These are phyloP conservation scores for Rhabdophis nuchalis DNA, from an alignment of 2,797 vertebrate species.

Conservation along the genomic window DNA sequence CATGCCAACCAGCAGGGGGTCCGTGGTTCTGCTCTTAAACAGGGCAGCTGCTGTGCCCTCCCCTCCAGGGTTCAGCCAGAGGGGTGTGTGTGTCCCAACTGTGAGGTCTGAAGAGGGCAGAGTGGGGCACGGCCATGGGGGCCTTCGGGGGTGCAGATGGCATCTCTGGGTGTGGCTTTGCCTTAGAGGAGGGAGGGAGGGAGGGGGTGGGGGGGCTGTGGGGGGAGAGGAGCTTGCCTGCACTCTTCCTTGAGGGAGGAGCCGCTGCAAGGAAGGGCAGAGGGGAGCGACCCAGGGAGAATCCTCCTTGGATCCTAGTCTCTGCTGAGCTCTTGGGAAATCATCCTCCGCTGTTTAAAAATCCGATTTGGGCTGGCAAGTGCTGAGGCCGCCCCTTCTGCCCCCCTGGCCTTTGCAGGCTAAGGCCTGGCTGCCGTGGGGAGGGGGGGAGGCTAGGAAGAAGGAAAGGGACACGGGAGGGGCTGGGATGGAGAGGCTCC, in stretches of 20 bases:
- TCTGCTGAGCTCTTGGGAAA: not conserved
- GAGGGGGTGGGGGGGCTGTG: fast-evolving
- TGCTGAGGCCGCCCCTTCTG: too few species aligned
- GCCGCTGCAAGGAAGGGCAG: not conserved
- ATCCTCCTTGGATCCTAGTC: too few species aligned
- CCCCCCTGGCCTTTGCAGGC: not conserved
- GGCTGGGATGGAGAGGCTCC: too few species aligned
- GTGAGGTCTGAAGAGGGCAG: not conserved
- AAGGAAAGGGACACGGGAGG: too few species aligned
- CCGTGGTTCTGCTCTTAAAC: not conserved
- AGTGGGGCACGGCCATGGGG: not conserved
- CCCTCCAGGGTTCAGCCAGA: slow-evolving; percentile 15
- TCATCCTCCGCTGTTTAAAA: not conserved
- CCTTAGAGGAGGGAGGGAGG: too few species aligned
- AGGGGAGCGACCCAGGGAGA: too few species aligned
- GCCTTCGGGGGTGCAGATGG: not conserved
- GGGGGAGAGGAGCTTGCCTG: too few species aligned
- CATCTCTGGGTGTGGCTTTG: not conserved
- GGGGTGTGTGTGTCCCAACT: not conserved
- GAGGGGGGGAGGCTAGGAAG: not conserved
- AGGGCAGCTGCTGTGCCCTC: too few species aligned
- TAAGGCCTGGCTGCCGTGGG: too few species aligned
- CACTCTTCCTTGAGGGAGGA: not conserved
- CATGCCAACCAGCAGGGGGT: not conserved
- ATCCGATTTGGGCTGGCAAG: not conserved